Conservation (phyloP, 2,797 vertebrate genomes). For the Phrynocephalus guinanensis region DNA sequence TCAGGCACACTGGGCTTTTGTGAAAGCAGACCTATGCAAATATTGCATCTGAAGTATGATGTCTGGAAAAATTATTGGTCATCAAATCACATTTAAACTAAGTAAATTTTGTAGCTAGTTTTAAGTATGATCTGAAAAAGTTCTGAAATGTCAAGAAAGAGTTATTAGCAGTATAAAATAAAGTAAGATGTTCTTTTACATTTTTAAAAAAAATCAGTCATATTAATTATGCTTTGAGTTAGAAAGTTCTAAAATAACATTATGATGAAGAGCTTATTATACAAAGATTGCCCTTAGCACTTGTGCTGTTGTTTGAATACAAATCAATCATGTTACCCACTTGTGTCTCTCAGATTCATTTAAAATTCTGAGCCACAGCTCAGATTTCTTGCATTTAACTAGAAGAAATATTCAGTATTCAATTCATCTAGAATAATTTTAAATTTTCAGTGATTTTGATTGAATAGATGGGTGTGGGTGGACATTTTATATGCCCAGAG, state of each 20-base stretch:
- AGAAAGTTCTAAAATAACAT: not conserved
- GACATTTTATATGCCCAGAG: not conserved
- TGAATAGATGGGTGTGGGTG: not conserved
- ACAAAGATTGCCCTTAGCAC: not conserved
- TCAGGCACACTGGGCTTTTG: too few relatives aligned
- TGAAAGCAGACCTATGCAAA: not conserved
- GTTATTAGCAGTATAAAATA: constrained; percentile 3
- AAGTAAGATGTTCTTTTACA: not conserved
- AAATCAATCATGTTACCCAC: not conserved
- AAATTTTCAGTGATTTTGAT: not conserved
- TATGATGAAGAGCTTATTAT: constrained; percentile 1
- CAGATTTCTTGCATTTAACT: not conserved
- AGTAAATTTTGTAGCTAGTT: not conserved
- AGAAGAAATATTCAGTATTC: not conserved
- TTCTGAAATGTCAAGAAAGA: not conserved
- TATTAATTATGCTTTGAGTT: constrained; percentile 35
- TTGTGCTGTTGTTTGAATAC: not conserved
- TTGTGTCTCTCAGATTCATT: not conserved
- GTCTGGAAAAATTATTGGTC: not conserved
- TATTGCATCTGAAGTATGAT: not conserved
- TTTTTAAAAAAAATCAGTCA: not conserved
- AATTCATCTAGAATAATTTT: constrained; percentile 1
- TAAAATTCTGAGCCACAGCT: not conserved
- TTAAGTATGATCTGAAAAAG: not conserved
- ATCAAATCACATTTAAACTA: not conserved